Evolutionary conservation across 2,888 invertebrate species (phyloP).

Genomic region (Pedicia rivosa): DNA sequence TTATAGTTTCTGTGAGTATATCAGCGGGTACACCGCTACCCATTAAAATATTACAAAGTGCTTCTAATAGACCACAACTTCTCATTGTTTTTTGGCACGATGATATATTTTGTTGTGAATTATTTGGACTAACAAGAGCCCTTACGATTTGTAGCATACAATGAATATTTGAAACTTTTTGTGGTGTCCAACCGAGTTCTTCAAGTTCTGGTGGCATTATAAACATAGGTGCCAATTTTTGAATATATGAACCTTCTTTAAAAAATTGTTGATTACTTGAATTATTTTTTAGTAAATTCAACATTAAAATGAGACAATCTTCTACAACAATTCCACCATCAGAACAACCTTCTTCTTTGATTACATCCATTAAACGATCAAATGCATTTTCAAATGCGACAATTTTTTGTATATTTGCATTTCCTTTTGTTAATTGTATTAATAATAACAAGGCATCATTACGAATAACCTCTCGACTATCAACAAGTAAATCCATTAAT

Average conservation of each 20-base stretch:
- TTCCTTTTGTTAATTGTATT: conserved; percentile 74
- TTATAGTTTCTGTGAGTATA: conserved; percentile 90
- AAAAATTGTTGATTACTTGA: conserved; percentile 97
- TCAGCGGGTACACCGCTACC: conserved; percentile 93
- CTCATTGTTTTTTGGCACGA: conserved; percentile 84
- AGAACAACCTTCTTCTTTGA: conserved; percentile 77
- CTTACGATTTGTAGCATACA: conserved; percentile 82
- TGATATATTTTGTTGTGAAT: conserved; percentile 64
- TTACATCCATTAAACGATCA: conserved; percentile 85
- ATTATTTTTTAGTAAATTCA: conserved; percentile 88
- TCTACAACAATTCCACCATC: conserved; percentile 97
- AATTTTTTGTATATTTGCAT: conserved; percentile 96
- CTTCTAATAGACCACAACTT: conserved; percentile 63
- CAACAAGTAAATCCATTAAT: conserved; percentile 89
- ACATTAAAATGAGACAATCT: conserved; percentile 85
- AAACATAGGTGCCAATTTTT: conserved; percentile 79
- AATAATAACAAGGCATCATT: conserved; percentile 87
- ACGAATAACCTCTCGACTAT: conserved; percentile 86
- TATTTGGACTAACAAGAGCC: conserved; percentile 84
- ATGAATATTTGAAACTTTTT: conserved; percentile 88
- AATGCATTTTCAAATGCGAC: conserved; percentile 99
- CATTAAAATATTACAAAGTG: conserved; percentile 82
- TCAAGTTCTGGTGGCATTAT: conserved; percentile 52
- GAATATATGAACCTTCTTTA: conserved; percentile 93
- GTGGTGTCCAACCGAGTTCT: conserved; percentile 75